A percentile compares a stretch with the other conserved stretches of the same genome.
Evolutionary conservation across 2,797 vertebrate species (phyloP).

Genomic region (Luscinia luscinia): DNA sequence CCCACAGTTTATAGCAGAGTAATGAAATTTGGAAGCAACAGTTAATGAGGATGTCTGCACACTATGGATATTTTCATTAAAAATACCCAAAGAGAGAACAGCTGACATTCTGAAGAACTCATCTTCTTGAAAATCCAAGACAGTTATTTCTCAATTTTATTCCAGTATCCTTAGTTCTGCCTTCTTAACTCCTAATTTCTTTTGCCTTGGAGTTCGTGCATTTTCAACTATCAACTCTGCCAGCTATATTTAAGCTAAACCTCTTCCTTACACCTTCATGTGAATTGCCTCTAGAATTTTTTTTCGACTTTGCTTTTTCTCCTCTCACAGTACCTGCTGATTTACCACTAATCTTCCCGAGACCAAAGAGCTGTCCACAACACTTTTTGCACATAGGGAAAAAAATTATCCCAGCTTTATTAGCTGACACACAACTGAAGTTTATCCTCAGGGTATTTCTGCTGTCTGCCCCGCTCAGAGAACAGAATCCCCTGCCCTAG

Average conservation of each 20-base stretch:
- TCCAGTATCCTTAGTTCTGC: neutral
- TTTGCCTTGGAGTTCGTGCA: neutral
- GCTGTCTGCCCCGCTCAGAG: neutral
- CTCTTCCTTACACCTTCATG: neutral
- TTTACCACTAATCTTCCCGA: neutral
- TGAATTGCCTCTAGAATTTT: neutral
- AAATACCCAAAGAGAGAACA: neutral
- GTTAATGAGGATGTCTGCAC: neutral
- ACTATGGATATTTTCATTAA: neutral
- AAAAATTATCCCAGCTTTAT: neutral
- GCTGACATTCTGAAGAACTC: neutral
- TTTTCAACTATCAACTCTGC: neutral
- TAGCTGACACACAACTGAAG: neutral
- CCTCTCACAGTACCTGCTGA: neutral
- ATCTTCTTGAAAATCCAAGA: neutral
- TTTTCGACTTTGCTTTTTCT: neutral
- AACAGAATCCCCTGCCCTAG: neutral
- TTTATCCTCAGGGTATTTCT: neutral
- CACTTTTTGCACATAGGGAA: neutral
- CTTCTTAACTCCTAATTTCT: neutral
- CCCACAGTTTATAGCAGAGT: neutral
- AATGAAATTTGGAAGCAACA: neutral
- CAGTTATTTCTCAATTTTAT: neutral
- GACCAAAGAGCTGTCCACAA: neutral
- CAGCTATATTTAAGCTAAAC: neutral